Evolutionary conservation across 64 coral and sea anemone genomes (phyloP).

Genomic region (Montipora sp.): DNA sequence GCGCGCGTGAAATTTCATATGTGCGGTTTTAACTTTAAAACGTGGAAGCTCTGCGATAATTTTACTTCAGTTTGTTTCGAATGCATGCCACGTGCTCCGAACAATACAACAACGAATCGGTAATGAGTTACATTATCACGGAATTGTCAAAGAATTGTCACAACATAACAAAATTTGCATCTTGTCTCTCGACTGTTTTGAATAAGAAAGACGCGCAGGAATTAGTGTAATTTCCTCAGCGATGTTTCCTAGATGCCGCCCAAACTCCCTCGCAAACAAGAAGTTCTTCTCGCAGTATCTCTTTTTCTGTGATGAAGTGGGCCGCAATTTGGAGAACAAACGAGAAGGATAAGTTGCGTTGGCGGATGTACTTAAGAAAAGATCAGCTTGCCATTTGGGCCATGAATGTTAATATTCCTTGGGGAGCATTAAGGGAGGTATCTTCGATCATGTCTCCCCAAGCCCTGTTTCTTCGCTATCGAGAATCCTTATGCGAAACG

Average conservation of each 20-base stretch:
- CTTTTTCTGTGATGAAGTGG: background rate
- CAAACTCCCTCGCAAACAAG: background rate
- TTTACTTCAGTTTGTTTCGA: constrained; percentile 47
- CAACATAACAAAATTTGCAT: constrained; percentile 88
- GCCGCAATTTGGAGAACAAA: background rate
- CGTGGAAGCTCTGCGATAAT: constrained; percentile 7
- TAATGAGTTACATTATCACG: constrained; percentile 79
- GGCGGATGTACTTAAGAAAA: background rate
- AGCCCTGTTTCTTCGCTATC: constrained; percentile 24
- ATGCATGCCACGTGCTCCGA: constrained; percentile 88
- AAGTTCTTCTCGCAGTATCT: background rate
- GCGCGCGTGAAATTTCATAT: background rate
- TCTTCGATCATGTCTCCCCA: background rate
- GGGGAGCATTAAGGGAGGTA: constrained; percentile 9
- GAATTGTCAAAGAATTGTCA: constrained; percentile 91
- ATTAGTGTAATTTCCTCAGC: background rate
- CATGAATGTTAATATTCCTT: background rate
- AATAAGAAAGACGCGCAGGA: background rate
- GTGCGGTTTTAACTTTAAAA: constrained; percentile 21
- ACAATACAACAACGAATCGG: constrained; percentile 83
- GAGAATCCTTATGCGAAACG: background rate
- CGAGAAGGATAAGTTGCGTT: constrained; percentile 1
- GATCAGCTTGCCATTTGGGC: background rate
- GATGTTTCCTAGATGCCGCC: background rate
- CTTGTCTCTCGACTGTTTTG: constrained; percentile 27